A percentile compares a stretch with the other conserved stretches of the same genome.
Conservation (phyloP, 2,888 invertebrate genomes). For the Cryptophagus acutangulus region DNA sequence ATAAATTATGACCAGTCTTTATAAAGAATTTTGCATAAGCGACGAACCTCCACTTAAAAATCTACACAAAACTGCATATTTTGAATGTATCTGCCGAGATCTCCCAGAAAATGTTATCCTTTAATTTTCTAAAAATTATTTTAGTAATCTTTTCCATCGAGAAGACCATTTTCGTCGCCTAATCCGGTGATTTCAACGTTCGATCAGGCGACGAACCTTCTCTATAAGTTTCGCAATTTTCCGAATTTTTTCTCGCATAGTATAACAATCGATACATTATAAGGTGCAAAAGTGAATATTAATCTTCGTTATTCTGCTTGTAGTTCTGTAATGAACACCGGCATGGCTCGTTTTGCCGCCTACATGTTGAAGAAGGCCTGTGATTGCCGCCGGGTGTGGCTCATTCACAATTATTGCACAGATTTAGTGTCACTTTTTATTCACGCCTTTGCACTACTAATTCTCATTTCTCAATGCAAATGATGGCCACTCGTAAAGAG, state of each 20-base stretch:
- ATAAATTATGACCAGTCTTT: no score
- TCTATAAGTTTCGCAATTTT: no score
- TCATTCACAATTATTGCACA: constrained; percentile 30
- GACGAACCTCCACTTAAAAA: no score
- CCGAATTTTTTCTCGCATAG: no score
- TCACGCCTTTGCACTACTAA: constrained; percentile 17
- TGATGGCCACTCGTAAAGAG: constrained; percentile 23
- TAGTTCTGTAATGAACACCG: constrained; percentile 37
- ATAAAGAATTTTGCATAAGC: no score
- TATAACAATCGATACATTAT: constrained; percentile 25
- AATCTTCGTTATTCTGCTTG: constrained; percentile 39
- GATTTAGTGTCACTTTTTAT: constrained; percentile 19
- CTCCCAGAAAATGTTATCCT: no score
- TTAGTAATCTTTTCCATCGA: no score
- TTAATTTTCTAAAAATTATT: no score
- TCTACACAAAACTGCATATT: no score
- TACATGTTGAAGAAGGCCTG: constrained; percentile 27
- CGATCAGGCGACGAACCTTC: no score
- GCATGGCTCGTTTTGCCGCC: constrained; percentile 27
- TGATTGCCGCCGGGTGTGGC: constrained; percentile 30
- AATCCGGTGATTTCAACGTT: constrained; percentile 12
- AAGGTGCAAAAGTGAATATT: constrained; percentile 33
- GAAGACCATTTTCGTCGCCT: no score
- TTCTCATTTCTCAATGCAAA: constrained; percentile 27
- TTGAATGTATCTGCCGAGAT: no score